phyloP scores from a whole-genome alignment of 2,113 vertebrate species.

The Gymnorhina tibicen region DNA sequence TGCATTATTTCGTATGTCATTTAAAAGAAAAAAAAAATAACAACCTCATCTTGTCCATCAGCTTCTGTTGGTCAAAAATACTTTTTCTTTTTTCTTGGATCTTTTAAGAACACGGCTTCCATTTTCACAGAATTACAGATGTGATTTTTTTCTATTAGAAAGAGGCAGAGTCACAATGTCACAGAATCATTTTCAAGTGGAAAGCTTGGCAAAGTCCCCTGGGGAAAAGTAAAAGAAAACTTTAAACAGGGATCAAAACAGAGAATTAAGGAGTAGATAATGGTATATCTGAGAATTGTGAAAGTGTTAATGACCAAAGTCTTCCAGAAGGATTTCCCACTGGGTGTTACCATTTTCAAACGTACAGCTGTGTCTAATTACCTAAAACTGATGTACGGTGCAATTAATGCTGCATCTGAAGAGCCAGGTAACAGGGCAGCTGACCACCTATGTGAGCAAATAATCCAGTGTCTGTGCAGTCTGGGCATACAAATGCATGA shows the following conservation, averaged over 20 bases:
- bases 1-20: neutral
- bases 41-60: neutral
- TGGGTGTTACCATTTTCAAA: neutral
- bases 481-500: neutral
- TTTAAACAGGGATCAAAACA: neutral
- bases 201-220: neutral
- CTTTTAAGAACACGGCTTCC: neutral
- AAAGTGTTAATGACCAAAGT: neutral
- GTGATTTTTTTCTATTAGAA: neutral
- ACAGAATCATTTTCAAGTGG: neutral
- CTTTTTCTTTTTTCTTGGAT: accelerated
- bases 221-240: neutral
- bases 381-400: neutral
- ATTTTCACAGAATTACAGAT: neutral
- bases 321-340: neutral
- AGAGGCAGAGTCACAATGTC: neutral
- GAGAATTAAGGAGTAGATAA: neutral
- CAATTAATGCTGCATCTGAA: neutral
- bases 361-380: neutral
- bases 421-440: neutral
- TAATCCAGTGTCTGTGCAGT: neutral
- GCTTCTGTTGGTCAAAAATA: neutral
- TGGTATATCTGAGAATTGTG: neutral
- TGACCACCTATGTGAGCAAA: neutral
- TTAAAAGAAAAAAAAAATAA: neutral